Evolutionary conservation across 2,113 vertebrate species (phyloP).

Genomic region (Eulemur macaco): DNA sequence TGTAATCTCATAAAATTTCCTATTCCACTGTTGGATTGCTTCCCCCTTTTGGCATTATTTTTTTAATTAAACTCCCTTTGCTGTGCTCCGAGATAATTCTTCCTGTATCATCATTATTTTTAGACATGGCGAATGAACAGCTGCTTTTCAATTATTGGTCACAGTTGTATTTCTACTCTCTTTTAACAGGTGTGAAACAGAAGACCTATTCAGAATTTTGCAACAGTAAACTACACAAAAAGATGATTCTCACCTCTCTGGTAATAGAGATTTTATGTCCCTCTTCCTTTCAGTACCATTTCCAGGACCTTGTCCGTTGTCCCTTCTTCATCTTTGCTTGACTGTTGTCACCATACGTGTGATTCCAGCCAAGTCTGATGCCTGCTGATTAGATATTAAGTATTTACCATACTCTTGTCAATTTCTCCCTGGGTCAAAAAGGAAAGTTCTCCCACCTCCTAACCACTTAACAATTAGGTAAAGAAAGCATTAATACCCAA

Average conservation of each 20-base stretch:
- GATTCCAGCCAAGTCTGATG: background rate
- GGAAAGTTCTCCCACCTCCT: background rate
- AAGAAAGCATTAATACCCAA: background rate
- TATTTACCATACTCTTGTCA: background rate
- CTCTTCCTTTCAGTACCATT: background rate
- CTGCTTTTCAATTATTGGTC: background rate
- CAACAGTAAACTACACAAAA: background rate
- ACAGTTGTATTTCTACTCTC: background rate
- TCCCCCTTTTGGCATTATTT: background rate
- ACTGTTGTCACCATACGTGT: background rate
- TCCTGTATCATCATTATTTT: background rate
- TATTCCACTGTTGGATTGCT: background rate
- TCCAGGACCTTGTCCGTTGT: background rate
- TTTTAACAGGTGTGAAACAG: background rate
- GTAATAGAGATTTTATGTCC: background rate
- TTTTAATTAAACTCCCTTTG: background rate
- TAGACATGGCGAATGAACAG: background rate
- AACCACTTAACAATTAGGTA: background rate
- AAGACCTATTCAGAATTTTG: background rate
- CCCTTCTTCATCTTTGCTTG: background rate
- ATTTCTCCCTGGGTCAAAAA: background rate
- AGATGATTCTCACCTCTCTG: background rate
- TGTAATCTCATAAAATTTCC: background rate
- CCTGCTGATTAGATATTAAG: background rate
- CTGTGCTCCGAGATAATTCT: background rate